phyloP scores from a whole-genome alignment of 2,113 vertebrate genomes.

The Passer montanus region DNA sequence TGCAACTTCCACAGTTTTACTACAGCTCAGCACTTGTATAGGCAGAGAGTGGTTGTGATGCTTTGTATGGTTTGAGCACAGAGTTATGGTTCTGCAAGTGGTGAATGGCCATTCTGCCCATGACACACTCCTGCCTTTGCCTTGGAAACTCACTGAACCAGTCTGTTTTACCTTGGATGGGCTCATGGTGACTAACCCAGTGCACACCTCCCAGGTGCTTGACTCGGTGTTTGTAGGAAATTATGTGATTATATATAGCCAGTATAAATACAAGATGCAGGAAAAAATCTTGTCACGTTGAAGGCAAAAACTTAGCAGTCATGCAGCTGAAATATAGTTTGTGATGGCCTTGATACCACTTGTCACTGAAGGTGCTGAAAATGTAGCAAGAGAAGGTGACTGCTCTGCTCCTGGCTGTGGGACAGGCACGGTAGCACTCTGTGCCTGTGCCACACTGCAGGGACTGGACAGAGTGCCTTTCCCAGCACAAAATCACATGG shows the following conservation, averaged over 20 bases:
- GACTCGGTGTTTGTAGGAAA: background rate
- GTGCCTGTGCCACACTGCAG: fast-evolving
- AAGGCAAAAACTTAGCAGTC: background rate
- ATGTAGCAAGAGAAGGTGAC: background rate
- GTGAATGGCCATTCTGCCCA: fast-evolving
- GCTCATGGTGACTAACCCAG: background rate
- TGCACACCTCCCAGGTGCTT: background rate
- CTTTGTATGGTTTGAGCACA: background rate
- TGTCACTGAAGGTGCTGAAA: background rate
- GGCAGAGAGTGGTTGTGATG: background rate
- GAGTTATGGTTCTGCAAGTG: background rate
- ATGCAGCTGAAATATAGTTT: background rate
- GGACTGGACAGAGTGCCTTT: background rate
- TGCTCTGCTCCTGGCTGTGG: background rate
- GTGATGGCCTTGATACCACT: background rate
- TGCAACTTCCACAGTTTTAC: background rate
- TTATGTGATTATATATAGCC: no score
- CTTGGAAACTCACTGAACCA: background rate
- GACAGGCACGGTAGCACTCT: fast-evolving
- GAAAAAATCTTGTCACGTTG: background rate
- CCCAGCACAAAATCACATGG: fast-evolving
- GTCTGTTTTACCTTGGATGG: background rate
- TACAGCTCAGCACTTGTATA: fast-evolving
- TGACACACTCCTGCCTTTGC: background rate
- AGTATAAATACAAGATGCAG: background rate